Conservation (phyloP, 1,140 invertebrate genomes). For the Atta colombica region DNA sequence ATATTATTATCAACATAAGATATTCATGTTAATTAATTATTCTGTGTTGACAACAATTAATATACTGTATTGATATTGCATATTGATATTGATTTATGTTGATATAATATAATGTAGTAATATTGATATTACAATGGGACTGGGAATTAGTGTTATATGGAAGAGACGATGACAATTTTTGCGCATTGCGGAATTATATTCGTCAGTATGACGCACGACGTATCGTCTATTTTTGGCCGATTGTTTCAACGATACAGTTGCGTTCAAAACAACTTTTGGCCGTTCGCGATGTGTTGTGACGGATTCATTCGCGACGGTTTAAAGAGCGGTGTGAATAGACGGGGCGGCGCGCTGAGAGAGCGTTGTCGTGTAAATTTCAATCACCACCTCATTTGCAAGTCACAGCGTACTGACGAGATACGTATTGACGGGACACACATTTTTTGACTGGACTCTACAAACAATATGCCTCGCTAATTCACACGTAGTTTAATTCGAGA, state of each 20-base stretch:
- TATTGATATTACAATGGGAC: no score
- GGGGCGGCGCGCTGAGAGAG: neutral
- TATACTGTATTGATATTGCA: no score
- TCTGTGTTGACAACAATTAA: no score
- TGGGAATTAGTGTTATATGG: no score
- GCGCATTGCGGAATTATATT: slow-evolving; percentile 17
- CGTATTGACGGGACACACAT: neutral
- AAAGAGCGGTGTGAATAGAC: slow-evolving; percentile 17
- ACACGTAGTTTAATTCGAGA: neutral
- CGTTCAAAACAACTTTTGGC: slow-evolving; percentile 47
- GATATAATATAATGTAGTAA: no score
- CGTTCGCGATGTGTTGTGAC: slow-evolving; percentile 4
- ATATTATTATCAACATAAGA: no score
- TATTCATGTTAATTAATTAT: no score
- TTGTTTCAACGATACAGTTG: slow-evolving; percentile 33
- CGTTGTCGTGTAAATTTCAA: slow-evolving; percentile 18
- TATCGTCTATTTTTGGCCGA: slow-evolving; percentile 30
- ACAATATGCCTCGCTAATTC: neutral
- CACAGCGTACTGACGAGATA: no score
- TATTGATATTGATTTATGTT: no score
- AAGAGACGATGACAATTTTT: neutral
- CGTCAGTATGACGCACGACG: slow-evolving; percentile 16
- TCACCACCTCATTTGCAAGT: slow-evolving; percentile 7
- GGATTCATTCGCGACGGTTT: neutral
- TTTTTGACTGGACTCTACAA: slow-evolving; percentile 6